Percentiles rank a stretch among this genome's conserved stretches.
phyloP scores from a whole-genome alignment of 23 tunicate species.

The Diplosoma virens region DNA sequence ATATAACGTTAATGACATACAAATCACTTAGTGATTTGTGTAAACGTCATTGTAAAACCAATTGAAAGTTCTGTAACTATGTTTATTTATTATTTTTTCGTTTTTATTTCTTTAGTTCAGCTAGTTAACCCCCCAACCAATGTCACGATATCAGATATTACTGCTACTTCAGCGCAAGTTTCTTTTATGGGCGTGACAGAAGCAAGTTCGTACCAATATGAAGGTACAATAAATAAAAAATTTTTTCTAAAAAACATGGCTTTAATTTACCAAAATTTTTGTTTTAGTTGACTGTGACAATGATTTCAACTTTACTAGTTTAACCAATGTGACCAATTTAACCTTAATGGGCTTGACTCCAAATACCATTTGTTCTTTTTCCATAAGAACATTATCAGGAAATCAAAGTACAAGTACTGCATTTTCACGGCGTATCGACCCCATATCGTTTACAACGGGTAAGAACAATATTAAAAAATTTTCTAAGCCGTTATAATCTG shows the following conservation, averaged over 20 bases:
- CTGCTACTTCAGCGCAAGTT: not conserved
- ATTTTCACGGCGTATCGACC: not conserved
- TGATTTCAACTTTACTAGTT: not conserved
- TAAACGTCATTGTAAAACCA: too few relatives aligned
- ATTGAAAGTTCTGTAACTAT: too few relatives aligned
- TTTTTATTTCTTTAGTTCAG: not conserved
- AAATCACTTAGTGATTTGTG: too few relatives aligned
- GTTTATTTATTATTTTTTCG: too few relatives aligned
- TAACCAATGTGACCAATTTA: not conserved
- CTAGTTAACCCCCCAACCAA: not conserved
- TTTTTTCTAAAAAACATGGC: not conserved
- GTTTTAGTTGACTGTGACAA: conserved; percentile 5
- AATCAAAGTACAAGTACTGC: not conserved
- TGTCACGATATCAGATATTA: not conserved
- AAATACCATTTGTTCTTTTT: conserved; percentile 24
- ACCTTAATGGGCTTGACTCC: not conserved
- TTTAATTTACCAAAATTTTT: not conserved
- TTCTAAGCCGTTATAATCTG: too few relatives aligned
- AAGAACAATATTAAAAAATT: not conserved
- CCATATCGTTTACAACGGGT: not conserved
- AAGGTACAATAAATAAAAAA: conserved; percentile 1
- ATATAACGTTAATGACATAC: too few relatives aligned
- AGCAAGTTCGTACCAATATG: conserved; percentile 4
- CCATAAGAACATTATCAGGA: conserved; percentile 5
- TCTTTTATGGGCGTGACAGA: not conserved